Conservation (phyloP, 2,888 invertebrate genomes). For the Nephrotoma flavescens region DNA sequence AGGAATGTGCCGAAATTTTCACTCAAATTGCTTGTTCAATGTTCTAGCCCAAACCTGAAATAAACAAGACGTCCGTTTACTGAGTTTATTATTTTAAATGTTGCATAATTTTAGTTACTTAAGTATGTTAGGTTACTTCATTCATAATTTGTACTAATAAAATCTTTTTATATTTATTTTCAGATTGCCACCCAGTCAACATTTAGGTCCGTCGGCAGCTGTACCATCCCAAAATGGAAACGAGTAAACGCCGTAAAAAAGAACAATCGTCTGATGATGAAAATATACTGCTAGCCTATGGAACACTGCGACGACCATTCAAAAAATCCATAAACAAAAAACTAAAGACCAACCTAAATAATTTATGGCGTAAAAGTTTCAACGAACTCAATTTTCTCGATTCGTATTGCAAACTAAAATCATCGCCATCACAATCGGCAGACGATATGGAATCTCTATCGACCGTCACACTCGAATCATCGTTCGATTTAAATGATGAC, state of each 20-base stretch:
- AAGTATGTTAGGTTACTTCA: too few relatives aligned
- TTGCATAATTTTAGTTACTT: too few relatives aligned
- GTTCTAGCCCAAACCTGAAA: too few relatives aligned
- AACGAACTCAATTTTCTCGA: not conserved
- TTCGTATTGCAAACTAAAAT: not conserved
- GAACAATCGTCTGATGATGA: not conserved
- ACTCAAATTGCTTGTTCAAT: too few relatives aligned
- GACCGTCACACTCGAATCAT: not conserved
- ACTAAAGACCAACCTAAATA: not conserved
- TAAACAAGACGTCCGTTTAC: too few relatives aligned
- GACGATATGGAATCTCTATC: not conserved
- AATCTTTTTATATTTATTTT: not conserved
- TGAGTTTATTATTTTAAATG: too few relatives aligned
- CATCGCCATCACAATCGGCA: not conserved
- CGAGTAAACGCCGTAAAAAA: not conserved
- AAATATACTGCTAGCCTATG: not conserved
- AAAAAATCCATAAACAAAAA: not conserved
- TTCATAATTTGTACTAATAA: too few relatives aligned
- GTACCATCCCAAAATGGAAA: not conserved
- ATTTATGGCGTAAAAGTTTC: not conserved
- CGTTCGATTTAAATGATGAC: not conserved
- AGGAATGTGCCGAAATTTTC: too few relatives aligned
- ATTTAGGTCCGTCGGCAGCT: not conserved
- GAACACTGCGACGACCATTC: not conserved
- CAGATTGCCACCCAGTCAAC: not conserved